phyloP scores from a whole-genome alignment of 2,113 vertebrate genomes.

The Microtus richardsoni region DNA sequence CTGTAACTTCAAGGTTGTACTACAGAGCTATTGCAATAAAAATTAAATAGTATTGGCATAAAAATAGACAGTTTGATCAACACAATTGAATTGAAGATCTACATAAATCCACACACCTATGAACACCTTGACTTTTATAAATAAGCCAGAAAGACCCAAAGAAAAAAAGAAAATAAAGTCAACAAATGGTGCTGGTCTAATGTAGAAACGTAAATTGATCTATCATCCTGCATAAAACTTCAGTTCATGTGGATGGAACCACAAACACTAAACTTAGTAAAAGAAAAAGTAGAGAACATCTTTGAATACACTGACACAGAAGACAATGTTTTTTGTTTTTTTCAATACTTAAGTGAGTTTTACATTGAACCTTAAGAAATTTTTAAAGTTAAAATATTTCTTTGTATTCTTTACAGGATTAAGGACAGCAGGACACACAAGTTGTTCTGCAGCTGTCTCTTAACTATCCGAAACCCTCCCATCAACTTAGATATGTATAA shows the following conservation, averaged over 20 bases:
- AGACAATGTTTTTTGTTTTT: background rate
- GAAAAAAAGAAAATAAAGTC: background rate
- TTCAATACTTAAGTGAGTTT: no score
- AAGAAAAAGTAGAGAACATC: background rate
- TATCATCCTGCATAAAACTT: background rate
- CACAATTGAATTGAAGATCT: background rate
- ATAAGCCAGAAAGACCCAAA: background rate
- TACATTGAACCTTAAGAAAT: no score
- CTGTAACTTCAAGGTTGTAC: background rate
- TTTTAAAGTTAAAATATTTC: no score
- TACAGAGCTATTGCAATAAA: background rate
- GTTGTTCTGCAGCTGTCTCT: no score
- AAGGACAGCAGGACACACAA: no score
- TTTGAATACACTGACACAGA: background rate
- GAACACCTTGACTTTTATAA: background rate
- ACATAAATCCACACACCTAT: background rate
- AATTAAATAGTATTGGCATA: background rate
- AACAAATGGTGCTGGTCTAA: background rate
- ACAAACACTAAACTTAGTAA: background rate
- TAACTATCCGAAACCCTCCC: no score
- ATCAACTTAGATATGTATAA: slow-evolving; percentile 85
- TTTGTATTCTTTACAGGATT: no score
- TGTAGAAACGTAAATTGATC: background rate
- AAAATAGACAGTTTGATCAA: background rate
- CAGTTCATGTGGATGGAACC: background rate